Evolutionary conservation across 2,888 invertebrate species (phyloP), one percentile per base, ranked within the genome.

Genomic region (Drosophila formosana): DNA sequence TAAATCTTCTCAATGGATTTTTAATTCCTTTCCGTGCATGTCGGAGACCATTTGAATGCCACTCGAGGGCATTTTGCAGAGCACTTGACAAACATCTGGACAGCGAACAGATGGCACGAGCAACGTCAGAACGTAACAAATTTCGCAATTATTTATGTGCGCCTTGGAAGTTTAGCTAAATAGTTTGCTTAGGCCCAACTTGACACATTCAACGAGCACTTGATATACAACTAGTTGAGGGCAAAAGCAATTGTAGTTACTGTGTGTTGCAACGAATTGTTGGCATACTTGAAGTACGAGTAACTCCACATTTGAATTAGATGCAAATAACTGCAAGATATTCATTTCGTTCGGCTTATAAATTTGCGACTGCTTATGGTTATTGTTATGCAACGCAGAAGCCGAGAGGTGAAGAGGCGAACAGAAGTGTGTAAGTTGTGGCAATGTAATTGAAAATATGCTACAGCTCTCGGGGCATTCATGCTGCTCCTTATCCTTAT

Each of bases 361-460:
- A 61, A 28, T 53, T 41, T 23, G 47, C 30, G 39, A 47, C 37
- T 62, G 39, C 47, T 53, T 62, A 53, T 39, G 47, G n/a, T 53
- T 62, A 47, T 62, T 47, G 47, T 53, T 53, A 53, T 32, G 47
- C 53, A 46, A 46, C 6, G 8, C n/a, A 25, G 4, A 1, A 30
- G 6, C 9, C 9, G 3, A 18, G 25, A 3, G 25, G 1, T 13
- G 25, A 46, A 11, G 41, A 8, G 2, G 28, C 8, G 32, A 41
- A 9, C 30, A 49, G 26, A 11, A 25, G 37, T 76, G 56, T 62
- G 62, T 64, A 78, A 72, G 73, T 66, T 83, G 76, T 74, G 51
- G 66, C 68, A 63, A 67, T 71, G 83, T 82, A 78, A 83, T 83
- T 86, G 83, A 83, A 85, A 85, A 83, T 85, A 85, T 83, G 80